phyloP scores from a whole-genome alignment of 2,888 invertebrate species.

The Metacarcinus magister region DNA sequence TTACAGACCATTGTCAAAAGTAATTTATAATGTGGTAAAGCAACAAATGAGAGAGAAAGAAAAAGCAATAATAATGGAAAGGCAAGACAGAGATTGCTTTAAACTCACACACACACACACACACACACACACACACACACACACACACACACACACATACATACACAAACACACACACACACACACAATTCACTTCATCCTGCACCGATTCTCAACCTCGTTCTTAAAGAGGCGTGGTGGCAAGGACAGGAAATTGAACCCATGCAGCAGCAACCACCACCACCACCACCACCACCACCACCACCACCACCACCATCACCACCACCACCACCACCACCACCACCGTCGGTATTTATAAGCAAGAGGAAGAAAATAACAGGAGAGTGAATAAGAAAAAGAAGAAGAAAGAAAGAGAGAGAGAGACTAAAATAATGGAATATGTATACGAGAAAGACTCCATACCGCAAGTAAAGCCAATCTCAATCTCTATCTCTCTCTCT shows the following conservation, averaged over 20 bases:
- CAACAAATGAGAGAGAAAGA: background rate
- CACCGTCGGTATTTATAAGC: background rate
- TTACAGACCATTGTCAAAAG: background rate
- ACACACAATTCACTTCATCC: conserved; percentile 16
- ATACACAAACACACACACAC: conserved; percentile 10
- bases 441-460: background rate
- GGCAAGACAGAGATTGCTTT: background rate
- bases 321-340: background rate
- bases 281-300: conserved; percentile 11
- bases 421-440: background rate
- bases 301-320: background rate
- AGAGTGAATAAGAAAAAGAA: background rate
- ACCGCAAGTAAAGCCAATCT: background rate
- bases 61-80: background rate
- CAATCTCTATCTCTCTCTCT: background rate
- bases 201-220: background rate
- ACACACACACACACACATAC: background rate
- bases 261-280: background rate
- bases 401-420: background rate
- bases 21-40: background rate
- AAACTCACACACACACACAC: background rate
- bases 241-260: conserved; percentile 41
- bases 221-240: conserved; percentile 19
- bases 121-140: background rate
- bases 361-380: background rate